These are phyloP conservation scores for Anagrus nilaparvatae DNA, from an alignment of 1,140 invertebrate genomes.

Conservation along the genomic window DNA sequence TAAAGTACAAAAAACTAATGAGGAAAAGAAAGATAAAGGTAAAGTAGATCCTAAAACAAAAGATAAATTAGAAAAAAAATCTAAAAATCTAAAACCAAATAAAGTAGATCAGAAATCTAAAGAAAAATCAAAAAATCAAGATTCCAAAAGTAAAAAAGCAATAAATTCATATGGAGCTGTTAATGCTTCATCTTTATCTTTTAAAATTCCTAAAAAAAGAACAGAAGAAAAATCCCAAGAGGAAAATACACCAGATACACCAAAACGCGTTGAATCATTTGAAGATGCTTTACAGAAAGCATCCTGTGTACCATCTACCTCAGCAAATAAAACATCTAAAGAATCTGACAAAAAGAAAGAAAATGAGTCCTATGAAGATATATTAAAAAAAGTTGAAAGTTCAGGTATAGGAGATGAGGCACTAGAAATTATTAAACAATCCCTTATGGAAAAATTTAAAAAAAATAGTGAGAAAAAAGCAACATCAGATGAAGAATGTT, in stretches of 20 bases:
- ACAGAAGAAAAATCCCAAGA: not conserved
- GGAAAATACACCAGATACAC: not conserved
- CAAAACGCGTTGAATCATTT: no score
- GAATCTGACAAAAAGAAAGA: constrained; percentile 8
- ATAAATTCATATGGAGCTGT: constrained; percentile 12
- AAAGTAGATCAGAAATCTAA: constrained; percentile 8
- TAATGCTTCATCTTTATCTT: no score
- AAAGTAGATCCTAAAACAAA: constrained; percentile 1
- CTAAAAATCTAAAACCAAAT: constrained; percentile 1
- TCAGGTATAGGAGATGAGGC: not conserved
- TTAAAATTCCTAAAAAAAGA: constrained; percentile 16
- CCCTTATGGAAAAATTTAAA: not conserved
- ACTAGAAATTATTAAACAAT: not conserved
- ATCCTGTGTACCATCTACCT: no score
- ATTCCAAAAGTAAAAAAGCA: not conserved
- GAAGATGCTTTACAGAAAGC: no score
- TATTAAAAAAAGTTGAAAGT: not conserved
- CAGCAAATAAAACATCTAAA: no score
- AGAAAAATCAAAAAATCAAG: constrained; percentile 7
- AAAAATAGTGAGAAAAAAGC: not conserved
- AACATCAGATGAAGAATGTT: constrained; percentile 1
- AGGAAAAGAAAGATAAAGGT: constrained; percentile 1
- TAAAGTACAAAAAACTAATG: constrained; percentile 4
- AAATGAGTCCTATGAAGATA: not conserved
- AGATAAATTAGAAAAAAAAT: constrained; percentile 2